Percentiles rank a stretch among this genome's conserved stretches.
phyloP scores from a whole-genome alignment of 2,797 vertebrate genomes.

The Paguma larvata region DNA sequence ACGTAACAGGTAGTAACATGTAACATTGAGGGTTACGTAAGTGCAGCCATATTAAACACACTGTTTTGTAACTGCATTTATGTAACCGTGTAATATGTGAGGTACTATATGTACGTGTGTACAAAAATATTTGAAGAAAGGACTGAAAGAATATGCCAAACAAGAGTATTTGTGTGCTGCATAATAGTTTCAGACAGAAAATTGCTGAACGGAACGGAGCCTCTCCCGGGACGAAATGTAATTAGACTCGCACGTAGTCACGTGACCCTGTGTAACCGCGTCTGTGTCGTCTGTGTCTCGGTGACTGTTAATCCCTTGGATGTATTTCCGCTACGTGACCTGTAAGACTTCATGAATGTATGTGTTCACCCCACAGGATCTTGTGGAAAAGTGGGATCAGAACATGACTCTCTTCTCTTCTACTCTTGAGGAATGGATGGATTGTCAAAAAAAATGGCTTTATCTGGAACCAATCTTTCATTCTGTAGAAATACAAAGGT shows the following conservation, averaged over 20 bases:
- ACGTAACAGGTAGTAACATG: neutral
- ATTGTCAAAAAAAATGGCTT: slow-evolving; percentile 88
- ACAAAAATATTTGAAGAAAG: slow-evolving; percentile 20
- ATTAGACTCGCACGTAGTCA: neutral
- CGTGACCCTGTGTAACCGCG: neutral
- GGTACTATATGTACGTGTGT: neutral
- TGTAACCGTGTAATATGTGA: neutral
- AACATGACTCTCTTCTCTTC: slow-evolving; percentile 84
- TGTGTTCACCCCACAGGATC: slow-evolving; percentile 74
- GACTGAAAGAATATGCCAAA: neutral
- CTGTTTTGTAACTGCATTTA: no score
- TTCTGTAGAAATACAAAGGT: slow-evolving; percentile 88
- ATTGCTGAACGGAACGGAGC: neutral
- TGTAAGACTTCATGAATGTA: neutral
- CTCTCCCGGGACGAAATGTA: neutral
- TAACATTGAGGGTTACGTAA: no score
- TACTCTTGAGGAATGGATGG: slow-evolving; percentile 87
- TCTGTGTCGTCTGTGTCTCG: neutral
- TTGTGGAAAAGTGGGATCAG: slow-evolving; percentile 85
- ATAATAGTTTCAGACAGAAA: neutral
- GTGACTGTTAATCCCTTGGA: neutral
- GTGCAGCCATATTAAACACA: no score
- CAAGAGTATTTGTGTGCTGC: neutral
- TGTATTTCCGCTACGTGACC: neutral
- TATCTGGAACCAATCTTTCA: slow-evolving; percentile 87